A percentile compares a stretch with the other conserved stretches of the same genome.
Evolutionary conservation across 2,888 invertebrate species (phyloP).

Genomic region (Drosophila peninsularis): DNA sequence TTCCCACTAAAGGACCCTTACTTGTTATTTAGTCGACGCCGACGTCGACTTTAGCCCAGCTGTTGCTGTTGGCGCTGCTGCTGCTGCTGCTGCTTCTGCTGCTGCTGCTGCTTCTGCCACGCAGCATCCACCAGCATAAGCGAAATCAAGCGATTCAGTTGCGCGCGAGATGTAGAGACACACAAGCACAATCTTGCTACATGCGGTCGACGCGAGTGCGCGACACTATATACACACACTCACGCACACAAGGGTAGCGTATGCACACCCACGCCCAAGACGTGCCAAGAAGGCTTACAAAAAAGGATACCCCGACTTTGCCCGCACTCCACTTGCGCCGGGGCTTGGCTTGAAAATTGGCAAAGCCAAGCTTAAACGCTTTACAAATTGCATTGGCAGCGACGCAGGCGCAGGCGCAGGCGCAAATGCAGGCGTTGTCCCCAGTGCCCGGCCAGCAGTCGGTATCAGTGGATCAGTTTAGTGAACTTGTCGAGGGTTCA

Average conservation of each 20-base stretch:
- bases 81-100: neutral
- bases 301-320: constrained; percentile 50
- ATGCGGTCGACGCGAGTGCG: constrained; percentile 29
- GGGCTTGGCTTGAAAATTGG: constrained; percentile 57
- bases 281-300: constrained; percentile 2
- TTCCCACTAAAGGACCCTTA: neutral
- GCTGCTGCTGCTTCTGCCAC: constrained; percentile 4
- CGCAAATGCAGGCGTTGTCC: constrained; percentile 19
- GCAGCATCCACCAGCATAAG: constrained; percentile 27
- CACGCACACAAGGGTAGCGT: constrained; percentile 14
- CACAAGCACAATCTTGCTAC: constrained; percentile 56
- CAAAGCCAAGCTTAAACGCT: constrained; percentile 54
- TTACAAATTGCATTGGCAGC: constrained; percentile 60
- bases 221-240: constrained; percentile 17
- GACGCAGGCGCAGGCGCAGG: constrained; percentile 27
- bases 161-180: constrained; percentile 64
- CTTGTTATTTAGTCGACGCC: constrained; percentile 9
- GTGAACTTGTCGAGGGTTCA: constrained; percentile 57
- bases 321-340: constrained; percentile 16
- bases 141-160: constrained; percentile 59
- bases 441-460: constrained; percentile 18
- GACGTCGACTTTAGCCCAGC: constrained; percentile 1
- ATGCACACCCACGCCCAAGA: constrained; percentile 36
- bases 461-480: constrained; percentile 60
- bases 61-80: neutral